Conservation (phyloP, 2,797 vertebrate genomes). For the Molossus alvarezi region DNA sequence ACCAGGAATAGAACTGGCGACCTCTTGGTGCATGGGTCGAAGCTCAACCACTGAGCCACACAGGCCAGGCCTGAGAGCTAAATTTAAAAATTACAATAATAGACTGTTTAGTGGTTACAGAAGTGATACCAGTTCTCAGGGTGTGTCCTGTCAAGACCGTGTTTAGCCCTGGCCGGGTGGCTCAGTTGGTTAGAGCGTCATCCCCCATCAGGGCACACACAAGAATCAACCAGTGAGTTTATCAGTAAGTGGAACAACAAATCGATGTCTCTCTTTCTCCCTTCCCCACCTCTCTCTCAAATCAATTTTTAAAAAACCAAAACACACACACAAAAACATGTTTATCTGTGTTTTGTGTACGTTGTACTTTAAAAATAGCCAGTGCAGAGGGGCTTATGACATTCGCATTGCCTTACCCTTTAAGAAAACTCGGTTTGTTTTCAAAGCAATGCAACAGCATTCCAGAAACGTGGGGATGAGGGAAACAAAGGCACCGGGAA, state of each 20-base stretch:
- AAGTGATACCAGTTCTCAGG: background rate
- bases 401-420: background rate
- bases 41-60: too few species aligned
- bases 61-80: background rate
- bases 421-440: conserved; percentile 37
- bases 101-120: background rate
- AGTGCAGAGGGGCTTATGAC: background rate
- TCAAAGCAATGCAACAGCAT: conserved; percentile 43
- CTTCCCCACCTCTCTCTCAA: background rate
- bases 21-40: too few species aligned
- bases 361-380: background rate
- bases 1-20: too few species aligned
- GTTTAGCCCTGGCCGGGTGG: background rate
- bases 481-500: conserved; percentile 26
- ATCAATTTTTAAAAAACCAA: background rate
- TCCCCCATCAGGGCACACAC: background rate
- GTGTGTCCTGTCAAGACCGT: background rate
- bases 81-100: background rate
- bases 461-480: conserved; percentile 48
- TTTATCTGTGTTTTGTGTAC: background rate
- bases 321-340: background rate
- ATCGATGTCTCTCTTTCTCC: background rate
- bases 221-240: background rate
- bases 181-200: background rate
- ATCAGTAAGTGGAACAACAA: background rate